phyloP scores from a whole-genome alignment of 2,888 invertebrate genomes.

The Linnaemya vulpina region DNA sequence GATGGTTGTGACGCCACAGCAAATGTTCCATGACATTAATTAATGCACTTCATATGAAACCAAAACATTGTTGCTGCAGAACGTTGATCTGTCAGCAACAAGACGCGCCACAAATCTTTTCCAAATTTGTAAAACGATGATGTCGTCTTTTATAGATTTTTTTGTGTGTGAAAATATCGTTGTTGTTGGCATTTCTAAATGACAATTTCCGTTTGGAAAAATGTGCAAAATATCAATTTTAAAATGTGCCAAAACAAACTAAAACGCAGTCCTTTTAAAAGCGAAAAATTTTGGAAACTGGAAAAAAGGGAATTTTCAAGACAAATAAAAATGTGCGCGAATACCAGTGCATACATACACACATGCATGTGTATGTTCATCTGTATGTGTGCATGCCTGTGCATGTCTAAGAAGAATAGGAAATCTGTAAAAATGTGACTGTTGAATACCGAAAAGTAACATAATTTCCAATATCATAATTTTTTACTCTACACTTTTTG shows the following conservation, averaged over 20 bases:
- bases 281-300: background rate
- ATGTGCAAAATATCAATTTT: slow-evolving; percentile 62
- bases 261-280: background rate
- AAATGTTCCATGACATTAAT: slow-evolving; percentile 61
- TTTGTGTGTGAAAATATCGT: too few species aligned
- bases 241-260: background rate
- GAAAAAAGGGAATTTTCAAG: background rate
- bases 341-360: too few species aligned
- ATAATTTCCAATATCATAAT: background rate
- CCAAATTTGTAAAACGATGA: slow-evolving; percentile 7
- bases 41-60: slow-evolving; percentile 10
- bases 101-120: slow-evolving; percentile 55
- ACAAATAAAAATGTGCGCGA: too few species aligned
- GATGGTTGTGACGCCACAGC: slow-evolving; percentile 19
- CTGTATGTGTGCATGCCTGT: too few species aligned
- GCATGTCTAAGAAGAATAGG: background rate
- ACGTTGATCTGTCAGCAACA: background rate
- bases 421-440: too few species aligned
- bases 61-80: slow-evolving; percentile 37
- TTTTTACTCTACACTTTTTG: too few species aligned
- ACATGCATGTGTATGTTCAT: too few species aligned
- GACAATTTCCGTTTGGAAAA: slow-evolving; percentile 34
- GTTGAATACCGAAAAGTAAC: background rate
- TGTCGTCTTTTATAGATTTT: background rate
- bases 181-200: slow-evolving; percentile 14